Evolutionary conservation across 1,140 invertebrate species (phyloP).

Genomic region (Drosophila navojoa): DNA sequence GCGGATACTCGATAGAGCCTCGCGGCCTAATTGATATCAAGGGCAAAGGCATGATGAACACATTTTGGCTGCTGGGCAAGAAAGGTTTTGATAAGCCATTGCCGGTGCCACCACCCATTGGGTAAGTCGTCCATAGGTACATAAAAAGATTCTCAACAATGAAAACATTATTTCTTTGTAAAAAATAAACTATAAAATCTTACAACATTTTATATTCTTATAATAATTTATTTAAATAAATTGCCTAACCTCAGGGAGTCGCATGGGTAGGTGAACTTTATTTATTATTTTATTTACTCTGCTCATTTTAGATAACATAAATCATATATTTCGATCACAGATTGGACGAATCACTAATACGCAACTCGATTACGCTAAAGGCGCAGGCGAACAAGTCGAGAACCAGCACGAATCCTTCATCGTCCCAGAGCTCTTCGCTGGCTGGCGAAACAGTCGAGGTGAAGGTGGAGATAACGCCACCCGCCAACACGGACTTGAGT

Average conservation of each 20-base stretch:
- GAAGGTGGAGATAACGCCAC: conserved; percentile 83
- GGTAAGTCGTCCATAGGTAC: conserved; percentile 85
- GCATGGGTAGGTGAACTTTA: conserved; percentile 69
- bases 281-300: neutral
- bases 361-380: conserved; percentile 76
- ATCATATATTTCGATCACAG: conserved; percentile 72
- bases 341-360: conserved; percentile 86
- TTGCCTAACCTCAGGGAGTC: conserved; percentile 58
- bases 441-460: conserved; percentile 82
- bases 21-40: conserved; percentile 93
- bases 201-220: no score
- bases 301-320: neutral
- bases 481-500: conserved; percentile 65
- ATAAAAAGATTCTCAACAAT: neutral
- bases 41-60: conserved; percentile 95
- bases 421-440: conserved; percentile 81
- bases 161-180: no score
- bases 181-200: no score
- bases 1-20: conserved; percentile 92
- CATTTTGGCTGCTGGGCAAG: conserved; percentile 95
- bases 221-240: neutral
- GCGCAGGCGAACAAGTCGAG: conserved; percentile 78
- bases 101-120: conserved; percentile 90
- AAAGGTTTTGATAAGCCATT: conserved; percentile 94
- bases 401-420: conserved; percentile 80